Evolutionary conservation across 92 coral and sea anemone species (phyloP), one percentile per base, ranked within the genome.

Genomic region (Epizoanthus ramosus): DNA sequence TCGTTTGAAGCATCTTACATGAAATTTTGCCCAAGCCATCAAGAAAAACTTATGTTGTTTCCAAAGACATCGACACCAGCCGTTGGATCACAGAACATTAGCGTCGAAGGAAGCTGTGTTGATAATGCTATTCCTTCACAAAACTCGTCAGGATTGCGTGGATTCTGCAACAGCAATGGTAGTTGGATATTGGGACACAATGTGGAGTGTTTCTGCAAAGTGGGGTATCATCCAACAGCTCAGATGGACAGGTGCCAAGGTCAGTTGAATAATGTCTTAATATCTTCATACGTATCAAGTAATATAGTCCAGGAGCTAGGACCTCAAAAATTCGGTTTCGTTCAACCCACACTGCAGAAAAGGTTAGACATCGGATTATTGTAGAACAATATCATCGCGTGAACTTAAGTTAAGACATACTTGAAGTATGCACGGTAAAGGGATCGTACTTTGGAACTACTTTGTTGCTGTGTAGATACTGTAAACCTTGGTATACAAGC

Each of bases 161-260:
- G 33, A 22, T 1, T 22, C 33, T 63, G 68, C 31, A 63, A 63
- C 68, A 68, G 73, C 52, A 14, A 68, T 13, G 73, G 73, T 13
- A 21, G 35, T n/a, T 68, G 54, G 73, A 68, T 17, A 31, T 15
- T 68, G 9, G 21, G 8, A 3, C 3, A 50, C 1, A 68, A 35
- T 4, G 14, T 68, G 9, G 17, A 1, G 19, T 68, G 73, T 35
- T 15, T 68, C 39, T 68, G 73, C 21, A 25, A 13, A 6, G 52
- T 47, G 21, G 50, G 73, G 15, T 68, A 68, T 15, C 73, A 35
- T 21, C 73, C 73, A 37, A 39, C 22, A 23, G 9, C 21, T 14
- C 35, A 33, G 53, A 31, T 68, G 39, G 14, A 68, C 18, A n/a
- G 10, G 73, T 68, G 73, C 39, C n/a, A 31, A 35, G 73, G 73